Evolutionary conservation across 2,113 vertebrate species (phyloP).

Genomic region (Rhagologus leucostigma): DNA sequence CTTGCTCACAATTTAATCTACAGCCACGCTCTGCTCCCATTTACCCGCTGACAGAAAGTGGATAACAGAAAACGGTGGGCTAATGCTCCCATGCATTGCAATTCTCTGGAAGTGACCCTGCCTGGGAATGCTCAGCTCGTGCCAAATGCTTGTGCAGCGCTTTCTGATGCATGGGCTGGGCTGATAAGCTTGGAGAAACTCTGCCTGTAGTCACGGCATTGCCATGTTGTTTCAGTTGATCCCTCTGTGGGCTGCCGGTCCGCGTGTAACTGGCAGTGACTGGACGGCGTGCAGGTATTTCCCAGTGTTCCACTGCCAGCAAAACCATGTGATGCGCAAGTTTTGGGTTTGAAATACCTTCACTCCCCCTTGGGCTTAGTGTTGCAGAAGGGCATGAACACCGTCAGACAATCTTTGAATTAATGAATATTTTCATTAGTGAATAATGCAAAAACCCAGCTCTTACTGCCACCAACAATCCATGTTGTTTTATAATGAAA

Average conservation of each 20-base stretch:
- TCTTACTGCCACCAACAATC: constrained; percentile 8
- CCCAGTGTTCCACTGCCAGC: background rate
- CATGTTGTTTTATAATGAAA: constrained; percentile 19
- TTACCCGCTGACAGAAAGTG: background rate
- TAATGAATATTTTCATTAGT: background rate
- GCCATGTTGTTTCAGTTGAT: background rate
- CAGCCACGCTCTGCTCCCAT: background rate
- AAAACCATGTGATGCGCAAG: fast-evolving
- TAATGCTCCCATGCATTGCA: fast-evolving
- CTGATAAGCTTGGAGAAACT: background rate
- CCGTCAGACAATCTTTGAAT: background rate
- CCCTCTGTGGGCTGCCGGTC: background rate
- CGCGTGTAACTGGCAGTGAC: background rate
- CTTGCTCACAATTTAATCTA: background rate
- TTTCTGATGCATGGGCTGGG: background rate
- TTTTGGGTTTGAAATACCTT: background rate
- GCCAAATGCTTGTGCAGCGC: background rate
- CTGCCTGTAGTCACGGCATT: background rate
- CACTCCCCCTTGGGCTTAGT: background rate
- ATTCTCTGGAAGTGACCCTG: background rate
- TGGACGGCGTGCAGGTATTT: background rate
- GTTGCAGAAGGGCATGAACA: background rate
- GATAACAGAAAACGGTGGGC: background rate
- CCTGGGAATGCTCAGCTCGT: background rate
- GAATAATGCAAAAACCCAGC: constrained; percentile 27